Conservation (phyloP, 1,140 invertebrate species). For the Ostrea edulis region DNA sequence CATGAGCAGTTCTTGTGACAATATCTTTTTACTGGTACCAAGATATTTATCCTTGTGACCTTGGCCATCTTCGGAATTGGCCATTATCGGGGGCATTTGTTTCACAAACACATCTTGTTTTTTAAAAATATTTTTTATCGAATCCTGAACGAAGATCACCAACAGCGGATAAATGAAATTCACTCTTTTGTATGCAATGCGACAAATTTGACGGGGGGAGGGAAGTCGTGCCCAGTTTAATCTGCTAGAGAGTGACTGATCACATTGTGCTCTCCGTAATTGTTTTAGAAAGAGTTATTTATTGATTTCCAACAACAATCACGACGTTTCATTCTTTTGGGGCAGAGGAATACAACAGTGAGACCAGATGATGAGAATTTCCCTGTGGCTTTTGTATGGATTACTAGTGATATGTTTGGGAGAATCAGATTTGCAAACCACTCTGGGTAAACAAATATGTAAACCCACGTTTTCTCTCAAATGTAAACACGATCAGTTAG, state of each 20-base stretch:
- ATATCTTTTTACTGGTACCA: no score
- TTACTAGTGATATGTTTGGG: neutral
- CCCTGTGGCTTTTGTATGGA: neutral
- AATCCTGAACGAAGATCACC: no score
- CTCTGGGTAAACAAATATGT: neutral
- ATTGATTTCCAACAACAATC: conserved; percentile 15
- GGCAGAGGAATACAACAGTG: neutral
- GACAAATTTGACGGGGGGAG: neutral
- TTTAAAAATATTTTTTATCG: no score
- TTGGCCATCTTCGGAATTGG: no score
- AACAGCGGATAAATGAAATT: neutral
- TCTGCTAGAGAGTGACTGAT: neutral
- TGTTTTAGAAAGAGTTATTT: conserved; percentile 15
- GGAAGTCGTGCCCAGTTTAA: neutral
- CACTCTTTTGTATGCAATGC: neutral
- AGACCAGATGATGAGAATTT: neutral
- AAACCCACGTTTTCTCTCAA: neutral
- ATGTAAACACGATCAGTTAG: neutral
- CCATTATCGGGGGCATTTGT: no score
- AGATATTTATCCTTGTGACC: no score
- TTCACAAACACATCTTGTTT: no score
- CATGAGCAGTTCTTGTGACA: no score
- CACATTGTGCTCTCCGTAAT: conserved; percentile 14
- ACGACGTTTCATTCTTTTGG: neutral
- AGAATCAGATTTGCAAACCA: neutral